Conservation (phyloP, 2,888 invertebrate genomes). For the Trichacis sp. region DNA sequence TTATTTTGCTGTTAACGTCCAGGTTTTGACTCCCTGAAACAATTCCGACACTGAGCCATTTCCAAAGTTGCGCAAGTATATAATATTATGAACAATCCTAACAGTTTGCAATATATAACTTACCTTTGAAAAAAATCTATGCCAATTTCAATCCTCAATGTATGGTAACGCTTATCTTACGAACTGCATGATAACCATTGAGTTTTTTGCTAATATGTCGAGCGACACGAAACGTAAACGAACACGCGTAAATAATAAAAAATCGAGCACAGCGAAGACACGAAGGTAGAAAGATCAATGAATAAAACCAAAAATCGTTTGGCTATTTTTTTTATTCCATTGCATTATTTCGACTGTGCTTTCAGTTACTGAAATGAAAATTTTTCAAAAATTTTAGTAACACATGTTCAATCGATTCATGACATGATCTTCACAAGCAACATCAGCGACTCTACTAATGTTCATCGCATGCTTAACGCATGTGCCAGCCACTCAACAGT, state of each 20-base stretch:
- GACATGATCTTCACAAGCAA: neutral
- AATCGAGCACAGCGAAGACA: neutral
- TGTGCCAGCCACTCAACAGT: neutral
- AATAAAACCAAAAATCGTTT: neutral
- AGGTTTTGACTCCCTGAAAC: neutral
- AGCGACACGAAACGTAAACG: conserved; percentile 45
- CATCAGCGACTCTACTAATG: neutral
- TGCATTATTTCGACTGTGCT: neutral
- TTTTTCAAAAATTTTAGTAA: neutral
- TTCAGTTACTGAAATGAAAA: neutral
- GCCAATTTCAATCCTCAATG: conserved; percentile 12
- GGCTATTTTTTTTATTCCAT: neutral
- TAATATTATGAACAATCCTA: no score
- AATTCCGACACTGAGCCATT: neutral
- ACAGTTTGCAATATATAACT: conserved; percentile 10
- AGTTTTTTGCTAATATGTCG: conserved; percentile 19
- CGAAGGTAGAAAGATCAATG: no score
- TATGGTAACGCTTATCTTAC: conserved; percentile 28
- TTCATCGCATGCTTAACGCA: neutral
- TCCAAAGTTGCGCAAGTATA: no score
- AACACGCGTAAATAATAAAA: no score
- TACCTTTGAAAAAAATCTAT: conserved; percentile 26
- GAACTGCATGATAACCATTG: conserved; percentile 27
- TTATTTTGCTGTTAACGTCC: neutral
- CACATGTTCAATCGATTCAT: neutral